These are phyloP conservation scores for Trichogramma pretiosum DNA, from an alignment of 1,140 invertebrate species.

Conservation along the genomic window DNA sequence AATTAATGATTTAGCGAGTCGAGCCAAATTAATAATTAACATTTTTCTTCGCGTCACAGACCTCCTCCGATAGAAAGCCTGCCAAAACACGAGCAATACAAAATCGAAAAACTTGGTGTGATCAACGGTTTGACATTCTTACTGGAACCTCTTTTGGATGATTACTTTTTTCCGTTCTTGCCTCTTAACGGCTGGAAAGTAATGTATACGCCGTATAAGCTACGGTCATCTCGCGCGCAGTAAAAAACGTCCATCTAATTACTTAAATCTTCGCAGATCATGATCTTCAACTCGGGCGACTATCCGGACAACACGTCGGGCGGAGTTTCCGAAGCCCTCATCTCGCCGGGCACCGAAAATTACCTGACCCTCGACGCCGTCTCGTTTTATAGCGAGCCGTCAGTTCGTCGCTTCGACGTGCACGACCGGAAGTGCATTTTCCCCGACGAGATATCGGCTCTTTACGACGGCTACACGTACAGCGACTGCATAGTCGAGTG, in stretches of 20 bases:
- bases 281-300: constrained; percentile 41
- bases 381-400: constrained; percentile 21
- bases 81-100: not conserved
- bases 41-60: too few relatives aligned
- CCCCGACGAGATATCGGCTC: constrained; percentile 34
- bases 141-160: constrained; percentile 40
- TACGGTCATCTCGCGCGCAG: not conserved
- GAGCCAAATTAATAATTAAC: too few relatives aligned
- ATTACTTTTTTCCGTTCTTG: constrained; percentile 45
- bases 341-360: constrained; percentile 20
- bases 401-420: constrained; percentile 17
- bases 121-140: constrained; percentile 39
- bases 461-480: constrained; percentile 45
- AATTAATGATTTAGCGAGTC: too few relatives aligned
- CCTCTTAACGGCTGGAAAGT: constrained; percentile 31
- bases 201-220: constrained; percentile 4
- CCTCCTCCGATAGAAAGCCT: too few relatives aligned
- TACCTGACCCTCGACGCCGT: constrained; percentile 23
- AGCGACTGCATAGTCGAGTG: constrained; percentile 52
- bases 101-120: constrained; percentile 22
- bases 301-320: constrained; percentile 40
- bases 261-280: constrained; percentile 25
- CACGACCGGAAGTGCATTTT: constrained; percentile 49
- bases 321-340: constrained; percentile 27
- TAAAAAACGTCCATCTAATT: not conserved